phyloP scores from a whole-genome alignment of 2,113 vertebrate genomes.

The Nesoenas mayeri region DNA sequence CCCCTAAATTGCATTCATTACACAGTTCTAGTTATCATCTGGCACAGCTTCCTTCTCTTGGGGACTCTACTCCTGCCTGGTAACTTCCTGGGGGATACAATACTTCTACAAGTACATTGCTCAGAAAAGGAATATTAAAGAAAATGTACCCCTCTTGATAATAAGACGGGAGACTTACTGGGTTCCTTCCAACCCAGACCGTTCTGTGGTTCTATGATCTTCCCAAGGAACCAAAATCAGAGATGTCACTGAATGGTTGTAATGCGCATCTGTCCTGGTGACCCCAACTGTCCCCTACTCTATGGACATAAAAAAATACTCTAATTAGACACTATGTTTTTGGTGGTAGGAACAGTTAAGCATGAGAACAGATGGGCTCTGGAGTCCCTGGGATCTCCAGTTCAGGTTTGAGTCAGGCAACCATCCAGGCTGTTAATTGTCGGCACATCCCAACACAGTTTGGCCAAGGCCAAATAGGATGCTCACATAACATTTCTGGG shows the following conservation, averaged over 20 bases:
- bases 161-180: background rate
- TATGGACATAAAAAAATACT: background rate
- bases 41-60: background rate
- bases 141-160: background rate
- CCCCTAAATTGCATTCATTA: background rate
- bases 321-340: background rate
- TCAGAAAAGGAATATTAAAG: background rate
- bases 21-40: background rate
- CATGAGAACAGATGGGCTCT: background rate
- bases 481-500: background rate
- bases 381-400: background rate
- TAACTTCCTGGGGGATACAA: background rate
- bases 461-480: background rate
- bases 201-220: background rate
- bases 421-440: background rate
- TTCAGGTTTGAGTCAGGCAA: background rate
- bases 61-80: background rate
- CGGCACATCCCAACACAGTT: background rate
- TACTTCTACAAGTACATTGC: rapidly evolving
- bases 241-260: background rate
- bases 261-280: background rate
- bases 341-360: background rate
- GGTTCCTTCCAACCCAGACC: background rate
- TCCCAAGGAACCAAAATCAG: background rate
- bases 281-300: background rate